Conservation (phyloP, 2,888 invertebrate genomes). For the Conchocele bisecta region DNA sequence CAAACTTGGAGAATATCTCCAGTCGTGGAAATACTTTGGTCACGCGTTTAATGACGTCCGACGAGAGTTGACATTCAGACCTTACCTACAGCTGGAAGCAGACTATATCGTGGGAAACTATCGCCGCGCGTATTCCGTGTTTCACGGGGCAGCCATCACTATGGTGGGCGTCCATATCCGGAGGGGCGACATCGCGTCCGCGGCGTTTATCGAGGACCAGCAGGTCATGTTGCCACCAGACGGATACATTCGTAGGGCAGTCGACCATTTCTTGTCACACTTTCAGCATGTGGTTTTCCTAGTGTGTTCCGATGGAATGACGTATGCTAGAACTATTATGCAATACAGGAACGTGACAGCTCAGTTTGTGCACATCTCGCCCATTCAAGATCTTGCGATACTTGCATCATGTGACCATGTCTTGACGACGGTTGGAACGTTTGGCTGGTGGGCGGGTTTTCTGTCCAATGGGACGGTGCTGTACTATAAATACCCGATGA, state of each 20-base stretch:
- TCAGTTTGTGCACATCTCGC: slow-evolving; percentile 1
- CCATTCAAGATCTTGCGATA: slow-evolving; percentile 40
- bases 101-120: slow-evolving; percentile 10
- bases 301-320: slow-evolving; percentile 48
- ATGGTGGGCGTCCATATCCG: slow-evolving; percentile 39
- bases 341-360: slow-evolving; percentile 17
- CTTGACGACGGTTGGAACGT: slow-evolving; percentile 45
- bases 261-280: slow-evolving; percentile 24
- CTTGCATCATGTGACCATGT: slow-evolving; percentile 48
- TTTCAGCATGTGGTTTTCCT: slow-evolving; percentile 40
- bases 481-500: slow-evolving; percentile 45
- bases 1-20: slow-evolving; percentile 35
- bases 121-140: neutral
- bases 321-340: slow-evolving; percentile 27
- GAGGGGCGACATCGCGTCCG: slow-evolving; percentile 29
- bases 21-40: slow-evolving; percentile 42
- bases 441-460: slow-evolving; percentile 55
- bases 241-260: slow-evolving; percentile 15
- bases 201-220: neutral
- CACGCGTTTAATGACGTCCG: slow-evolving; percentile 25
- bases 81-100: neutral
- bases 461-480: slow-evolving; percentile 43
- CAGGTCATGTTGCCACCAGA: slow-evolving; percentile 15
- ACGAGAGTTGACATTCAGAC: slow-evolving; percentile 27
- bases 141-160: neutral